Percentiles rank a stretch among this genome's conserved stretches.
Evolutionary conservation across 2,797 vertebrate genomes (phyloP).

Genomic region (Rhinophrynus dorsalis): DNA sequence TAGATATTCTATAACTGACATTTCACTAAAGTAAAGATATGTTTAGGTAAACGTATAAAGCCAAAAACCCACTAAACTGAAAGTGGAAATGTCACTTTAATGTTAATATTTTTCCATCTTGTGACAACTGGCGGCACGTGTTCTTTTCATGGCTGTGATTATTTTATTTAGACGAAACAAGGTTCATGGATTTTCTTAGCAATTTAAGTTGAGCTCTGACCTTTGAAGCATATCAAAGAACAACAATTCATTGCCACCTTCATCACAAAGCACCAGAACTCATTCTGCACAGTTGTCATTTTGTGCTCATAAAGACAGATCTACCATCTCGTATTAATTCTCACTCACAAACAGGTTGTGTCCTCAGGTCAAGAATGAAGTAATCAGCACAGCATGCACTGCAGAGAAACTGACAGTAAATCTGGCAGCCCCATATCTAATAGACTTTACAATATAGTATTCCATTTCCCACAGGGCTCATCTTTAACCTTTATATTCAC

Average conservation of each 20-base stretch:
- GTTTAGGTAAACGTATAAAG: too few relatives aligned
- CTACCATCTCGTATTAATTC: slow-evolving; percentile 28
- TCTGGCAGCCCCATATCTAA: slow-evolving; percentile 38
- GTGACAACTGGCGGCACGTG: slow-evolving; percentile 10
- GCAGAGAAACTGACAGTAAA: slow-evolving; percentile 30
- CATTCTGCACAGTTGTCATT: slow-evolving; percentile 10
- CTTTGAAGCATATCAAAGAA: slow-evolving; percentile 49
- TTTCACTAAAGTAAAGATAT: too few relatives aligned
- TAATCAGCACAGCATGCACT: slow-evolving; percentile 36
- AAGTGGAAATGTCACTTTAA: too few relatives aligned
- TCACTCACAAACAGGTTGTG: slow-evolving; percentile 40
- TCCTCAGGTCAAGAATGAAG: slow-evolving; percentile 29
- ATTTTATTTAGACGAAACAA: slow-evolving; percentile 48
- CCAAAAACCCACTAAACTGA: too few relatives aligned
- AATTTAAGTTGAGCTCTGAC: slow-evolving; percentile 52
- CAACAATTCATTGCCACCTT: slow-evolving; percentile 39
- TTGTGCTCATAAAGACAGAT: slow-evolving; percentile 40
- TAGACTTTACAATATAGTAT: slow-evolving; percentile 22
- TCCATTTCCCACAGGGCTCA: slow-evolving; percentile 11
- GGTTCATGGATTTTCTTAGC: slow-evolving; percentile 51
- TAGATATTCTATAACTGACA: too few relatives aligned
- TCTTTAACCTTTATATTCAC: slow-evolving; percentile 25
- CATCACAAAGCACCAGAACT: slow-evolving; percentile 6
- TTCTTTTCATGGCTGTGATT: slow-evolving; percentile 50
- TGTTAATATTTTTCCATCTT: too few relatives aligned